Base-by-base conservation (phyloP, 2,888 invertebrate genomes). In the Chymomyza fuscimana region DNA sequence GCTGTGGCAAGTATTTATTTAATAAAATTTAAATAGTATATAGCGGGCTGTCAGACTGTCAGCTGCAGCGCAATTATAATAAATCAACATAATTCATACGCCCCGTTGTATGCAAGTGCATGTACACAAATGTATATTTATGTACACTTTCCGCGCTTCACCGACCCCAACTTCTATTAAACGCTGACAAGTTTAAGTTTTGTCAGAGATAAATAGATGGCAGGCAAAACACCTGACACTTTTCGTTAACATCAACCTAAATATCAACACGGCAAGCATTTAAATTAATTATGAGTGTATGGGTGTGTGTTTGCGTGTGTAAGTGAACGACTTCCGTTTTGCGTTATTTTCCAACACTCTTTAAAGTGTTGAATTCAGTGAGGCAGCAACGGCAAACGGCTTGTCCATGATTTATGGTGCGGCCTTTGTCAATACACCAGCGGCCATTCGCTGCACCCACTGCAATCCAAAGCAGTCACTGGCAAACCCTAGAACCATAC, bases 51-150 rank as follows among this genome's bases (percentile, higher is more conserved):
- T 74, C 69, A 60, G 69, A 64, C 82, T 82, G 86, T 81, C 86
- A 82, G 65, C 73, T 78, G 81, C 79, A 82, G 81, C 78, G 78
- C 79, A 83, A 82, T 86, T 83, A 83, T 81, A 83, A 83, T 83
- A 86, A 83, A 86, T 83, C 83, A 83, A 79, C 86, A 81, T 83
- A 77, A 79, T 74, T 54, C 54, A 54, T 54, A 54, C 54, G 54
- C 54, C 54, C 54, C 54, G 54, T 54, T 19, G 54, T 66, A 74
- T 73, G 77, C 73, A 81, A 76, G 58, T 56, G 16, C 52, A 70
- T 62, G 63, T 52, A 63, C 59, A 65, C 25, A 50, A 19, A 4
- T 25, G 25, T 4, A 25, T 25, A 25, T 25, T 25, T 25, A 25
- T 25, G 25, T 25, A 25, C 25, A 25, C 25, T 25, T 3, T 25